A percentile compares a stretch with the other conserved stretches of the same genome.
phyloP scores from a whole-genome alignment of 2,113 vertebrate genomes.

The Xenotilapia longispinis region DNA sequence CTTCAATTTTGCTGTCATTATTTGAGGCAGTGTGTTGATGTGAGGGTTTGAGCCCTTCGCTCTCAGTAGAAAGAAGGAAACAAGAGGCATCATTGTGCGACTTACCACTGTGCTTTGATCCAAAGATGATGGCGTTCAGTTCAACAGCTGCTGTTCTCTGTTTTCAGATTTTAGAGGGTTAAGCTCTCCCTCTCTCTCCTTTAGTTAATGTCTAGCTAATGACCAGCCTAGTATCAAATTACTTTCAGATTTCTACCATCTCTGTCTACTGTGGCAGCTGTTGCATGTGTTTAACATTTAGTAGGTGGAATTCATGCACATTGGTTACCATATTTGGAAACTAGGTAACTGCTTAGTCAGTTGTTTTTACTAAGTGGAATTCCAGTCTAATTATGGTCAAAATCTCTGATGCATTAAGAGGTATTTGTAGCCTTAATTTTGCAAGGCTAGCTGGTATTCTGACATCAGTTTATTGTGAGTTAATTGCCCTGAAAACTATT shows the following conservation, averaged over 20 bases:
- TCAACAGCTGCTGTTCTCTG: slow-evolving; percentile 2
- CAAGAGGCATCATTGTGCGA: neutral
- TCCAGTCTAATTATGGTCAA: neutral
- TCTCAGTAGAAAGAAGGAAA: neutral
- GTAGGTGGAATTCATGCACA: neutral
- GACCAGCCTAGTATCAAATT: neutral
- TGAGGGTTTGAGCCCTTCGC: neutral
- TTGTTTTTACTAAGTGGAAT: neutral
- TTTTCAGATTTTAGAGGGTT: neutral
- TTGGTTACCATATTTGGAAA: neutral
- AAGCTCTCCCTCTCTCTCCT: neutral
- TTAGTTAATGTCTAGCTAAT: neutral
- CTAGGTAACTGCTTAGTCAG: neutral
- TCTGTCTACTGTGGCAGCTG: neutral
- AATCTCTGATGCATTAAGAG: neutral
- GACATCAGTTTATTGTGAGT: neutral
- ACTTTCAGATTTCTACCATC: neutral
- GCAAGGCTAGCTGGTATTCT: neutral
- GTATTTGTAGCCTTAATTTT: neutral
- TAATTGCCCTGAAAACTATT: neutral
- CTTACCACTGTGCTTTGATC: neutral
- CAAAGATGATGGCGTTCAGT: neutral
- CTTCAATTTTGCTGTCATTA: neutral
- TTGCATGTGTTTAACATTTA: neutral
- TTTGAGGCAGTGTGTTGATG: neutral